phyloP scores from a whole-genome alignment of 2,888 invertebrate genomes.

The Perizoma affinitatum region DNA sequence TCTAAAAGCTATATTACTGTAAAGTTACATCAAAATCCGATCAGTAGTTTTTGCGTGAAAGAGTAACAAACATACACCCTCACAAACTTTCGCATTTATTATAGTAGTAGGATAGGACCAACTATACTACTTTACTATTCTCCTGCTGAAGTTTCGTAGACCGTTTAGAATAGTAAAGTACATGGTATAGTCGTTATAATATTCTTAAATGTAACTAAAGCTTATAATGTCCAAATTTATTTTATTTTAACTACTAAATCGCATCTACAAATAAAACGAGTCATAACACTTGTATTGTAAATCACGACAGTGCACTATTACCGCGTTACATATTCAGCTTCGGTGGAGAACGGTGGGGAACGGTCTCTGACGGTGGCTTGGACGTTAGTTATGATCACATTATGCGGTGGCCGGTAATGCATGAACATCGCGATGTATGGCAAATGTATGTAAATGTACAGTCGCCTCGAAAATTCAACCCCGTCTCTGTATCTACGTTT shows the following conservation, averaged over 20 bases:
- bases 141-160: too few relatives aligned
- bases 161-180: too few relatives aligned
- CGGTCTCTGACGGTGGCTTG: conserved; percentile 6
- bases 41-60: too few relatives aligned
- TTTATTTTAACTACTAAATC: neutral
- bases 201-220: too few relatives aligned
- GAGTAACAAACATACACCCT: too few relatives aligned
- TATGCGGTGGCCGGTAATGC: conserved; percentile 46
- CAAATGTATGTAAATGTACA: conserved; percentile 59
- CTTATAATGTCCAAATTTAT: neutral
- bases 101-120: too few relatives aligned
- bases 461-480: conserved; percentile 33
- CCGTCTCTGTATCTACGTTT: too few relatives aligned
- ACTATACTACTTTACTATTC: too few relatives aligned
- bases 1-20: too few relatives aligned
- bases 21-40: too few relatives aligned
- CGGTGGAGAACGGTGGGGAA: conserved; percentile 3
- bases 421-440: conserved; percentile 52
- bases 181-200: too few relatives aligned
- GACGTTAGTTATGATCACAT: conserved; percentile 36
- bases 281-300: conserved; percentile 5
- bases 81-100: too few relatives aligned
- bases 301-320: conserved; percentile 1
- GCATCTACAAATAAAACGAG: neutral
- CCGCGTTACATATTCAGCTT: conserved; percentile 13